phyloP scores from a whole-genome alignment of 2,113 vertebrate species.

The Sphyrna mokarran region DNA sequence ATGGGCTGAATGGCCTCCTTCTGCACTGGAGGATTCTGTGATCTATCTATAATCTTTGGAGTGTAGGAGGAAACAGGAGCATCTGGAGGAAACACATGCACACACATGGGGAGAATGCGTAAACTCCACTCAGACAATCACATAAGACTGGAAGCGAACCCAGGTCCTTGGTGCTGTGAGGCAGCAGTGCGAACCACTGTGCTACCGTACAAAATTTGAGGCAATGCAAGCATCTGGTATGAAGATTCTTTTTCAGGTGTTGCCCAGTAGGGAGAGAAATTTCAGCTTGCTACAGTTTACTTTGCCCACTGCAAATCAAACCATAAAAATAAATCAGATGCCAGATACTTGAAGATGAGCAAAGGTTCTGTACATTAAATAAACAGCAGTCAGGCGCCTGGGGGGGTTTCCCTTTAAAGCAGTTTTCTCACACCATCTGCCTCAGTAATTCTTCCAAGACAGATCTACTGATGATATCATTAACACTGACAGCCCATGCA shows the following conservation, averaged over 20 bases:
- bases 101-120: too few species aligned
- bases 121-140: too few species aligned
- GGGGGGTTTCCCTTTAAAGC: neutral
- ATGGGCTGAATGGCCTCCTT: too few species aligned
- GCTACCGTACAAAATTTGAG: neutral
- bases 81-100: too few species aligned
- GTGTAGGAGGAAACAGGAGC: too few species aligned
- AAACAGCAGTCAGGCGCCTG: neutral
- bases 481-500: neutral
- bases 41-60: too few species aligned
- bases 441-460: conserved; percentile 14
- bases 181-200: too few species aligned
- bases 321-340: neutral
- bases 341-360: neutral
- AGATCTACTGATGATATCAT: conserved; percentile 15
- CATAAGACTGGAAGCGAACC: too few species aligned
- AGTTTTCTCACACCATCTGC: conserved; percentile 3
- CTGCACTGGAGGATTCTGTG: too few species aligned
- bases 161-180: too few species aligned
- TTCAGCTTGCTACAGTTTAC: neutral
- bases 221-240: neutral
- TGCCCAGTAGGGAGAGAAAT: neutral
- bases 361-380: neutral
- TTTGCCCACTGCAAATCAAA: neutral
- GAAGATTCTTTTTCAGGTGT: neutral